A percentile compares a stretch with the other conserved stretches of the same genome.
These are phyloP conservation scores for Blennius ocellaris DNA, from an alignment of 2,113 vertebrate genomes.

Conservation along the genomic window DNA sequence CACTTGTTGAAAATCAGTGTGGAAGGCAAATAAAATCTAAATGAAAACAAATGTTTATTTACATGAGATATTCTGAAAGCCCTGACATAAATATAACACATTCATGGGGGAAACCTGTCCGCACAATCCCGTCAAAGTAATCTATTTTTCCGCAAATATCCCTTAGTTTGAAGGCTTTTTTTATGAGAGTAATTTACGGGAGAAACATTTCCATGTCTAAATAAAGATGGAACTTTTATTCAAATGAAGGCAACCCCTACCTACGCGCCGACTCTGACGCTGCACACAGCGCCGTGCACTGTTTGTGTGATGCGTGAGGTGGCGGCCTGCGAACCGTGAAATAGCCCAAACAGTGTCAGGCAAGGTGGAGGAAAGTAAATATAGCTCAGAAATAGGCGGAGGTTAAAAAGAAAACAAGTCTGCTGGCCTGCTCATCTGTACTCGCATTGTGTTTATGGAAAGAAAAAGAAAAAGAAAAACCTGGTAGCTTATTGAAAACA, in stretches of 20 bases:
- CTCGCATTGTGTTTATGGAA: constrained; percentile 37
- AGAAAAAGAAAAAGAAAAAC: constrained; percentile 12
- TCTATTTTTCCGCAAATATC: too few species aligned
- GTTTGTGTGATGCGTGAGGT: constrained; percentile 15
- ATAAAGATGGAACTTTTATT: constrained; percentile 61
- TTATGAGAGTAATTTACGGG: constrained; percentile 34
- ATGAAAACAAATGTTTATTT: too few species aligned
- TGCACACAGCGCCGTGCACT: constrained; percentile 26
- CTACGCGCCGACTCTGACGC: constrained; percentile 4
- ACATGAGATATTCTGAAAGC: too few species aligned
- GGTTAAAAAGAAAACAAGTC: constrained; percentile 30
- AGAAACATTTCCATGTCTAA: constrained; percentile 62
- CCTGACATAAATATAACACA: too few species aligned
- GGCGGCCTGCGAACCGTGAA: constrained; percentile 31
- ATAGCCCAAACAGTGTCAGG: constrained; percentile 41
- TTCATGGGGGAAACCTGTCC: too few species aligned
- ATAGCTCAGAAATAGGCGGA: constrained; percentile 41
- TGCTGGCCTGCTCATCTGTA: constrained; percentile 19
- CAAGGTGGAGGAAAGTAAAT: constrained; percentile 54
- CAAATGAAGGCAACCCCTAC: constrained; percentile 51
- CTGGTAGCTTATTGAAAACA: constrained; percentile 40
- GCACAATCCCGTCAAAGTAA: too few species aligned
- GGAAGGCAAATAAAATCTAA: too few species aligned
- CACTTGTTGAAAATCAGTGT: too few species aligned
- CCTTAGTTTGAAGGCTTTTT: too few species aligned